Evolutionary conservation across 1,140 invertebrate genomes (phyloP), one percentile per base, ranked within the genome.

Genomic region (Pararge aegeria): DNA sequence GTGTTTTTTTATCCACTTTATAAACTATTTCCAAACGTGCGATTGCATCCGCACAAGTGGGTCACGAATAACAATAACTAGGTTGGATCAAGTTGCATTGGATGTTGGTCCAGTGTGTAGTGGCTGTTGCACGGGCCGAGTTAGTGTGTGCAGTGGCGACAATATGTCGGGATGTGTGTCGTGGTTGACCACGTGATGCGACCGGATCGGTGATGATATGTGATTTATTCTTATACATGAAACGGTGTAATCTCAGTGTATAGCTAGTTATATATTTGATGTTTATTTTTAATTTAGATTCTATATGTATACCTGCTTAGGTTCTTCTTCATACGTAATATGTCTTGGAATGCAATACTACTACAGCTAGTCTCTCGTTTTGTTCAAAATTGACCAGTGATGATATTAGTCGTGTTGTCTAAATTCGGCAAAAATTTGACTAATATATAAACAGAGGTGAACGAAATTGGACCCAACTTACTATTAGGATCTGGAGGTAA

Each of bases 201-300:
- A 66, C 49, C 57, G 69, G 60, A 58, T 61, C 53, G 70, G 78
- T 78, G 76, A 64, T 77, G 73, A 75, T 64, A 77, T 87, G 80
- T 84, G 81, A 87, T 87, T 81, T 84, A 80, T 79, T 87, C 82
- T 80, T 85, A 80, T 83, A 83, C 73, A 63, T 72, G 50, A 73
- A 75, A 74, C 69, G 66, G 68, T 78, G 74, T 75, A 82, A 80
- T 84, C 73, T 83, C 80, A 74, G 71, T 79, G 74, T 80, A 74
- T 78, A 78, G 67, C 48, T 83, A 80, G 68, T 61, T 77, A 68
- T 77, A 76, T 75, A 49, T 70, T 68, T 72, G 61, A 60, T 81
- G 72, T 82, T 78, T 76, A 75, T 72, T 7, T 66, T 70, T 63
- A 38, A 24, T 52, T 55, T 63, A 57, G 55, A 63, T 57, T 52